Evolutionary conservation across 2,797 vertebrate species (phyloP), one percentile per base, ranked within the genome.

Genomic region (Typhlichthys eigenmanni): DNA sequence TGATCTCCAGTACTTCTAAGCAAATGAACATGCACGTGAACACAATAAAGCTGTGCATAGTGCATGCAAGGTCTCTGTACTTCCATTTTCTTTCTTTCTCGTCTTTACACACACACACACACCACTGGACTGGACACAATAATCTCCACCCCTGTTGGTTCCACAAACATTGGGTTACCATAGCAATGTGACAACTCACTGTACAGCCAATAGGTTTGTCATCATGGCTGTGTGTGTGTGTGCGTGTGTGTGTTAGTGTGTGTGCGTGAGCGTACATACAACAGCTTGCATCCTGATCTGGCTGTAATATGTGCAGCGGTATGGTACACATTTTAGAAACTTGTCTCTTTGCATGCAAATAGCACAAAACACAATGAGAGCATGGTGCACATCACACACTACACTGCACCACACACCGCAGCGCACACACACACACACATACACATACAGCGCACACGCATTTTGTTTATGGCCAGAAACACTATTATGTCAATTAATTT

Each of bases 81-180:
- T 62, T 14, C 24, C 50, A 17, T 16, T 24, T 11, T 52, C 50
- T 19, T 16, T 52, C 9, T 14, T 29, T 29, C 24, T 29, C 24
- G 3, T 4, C 24, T 29, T 29, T 29, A 60, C 66, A 68, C 55
- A 60, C 50, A 68, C 68, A 73, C 60, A 67, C 59, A 32, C 55
- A 69, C 34, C 58, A 56, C 43, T 57, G 73, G 76, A 84, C 77
- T 87, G 84, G 82, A 86, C 86, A 84, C 78, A 82, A 83, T 89
- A 84, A 76, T 70, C 78, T 76, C 83, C 83, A 67, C 80, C 72
- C 72, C 16, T 84, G 81, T 84, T 80, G 65, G 71, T 80, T 78
- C 74, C 68, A 68, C 79, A 88, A 88, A 87, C 75, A 85, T 60
- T 66, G 62, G 9, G 64, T 88, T 69, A 55, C 78, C 68, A 54